Evolutionary conservation across 2,888 invertebrate species (phyloP), one percentile per base, ranked within the genome.

Genomic region (Malthinus seriepunctatus): DNA sequence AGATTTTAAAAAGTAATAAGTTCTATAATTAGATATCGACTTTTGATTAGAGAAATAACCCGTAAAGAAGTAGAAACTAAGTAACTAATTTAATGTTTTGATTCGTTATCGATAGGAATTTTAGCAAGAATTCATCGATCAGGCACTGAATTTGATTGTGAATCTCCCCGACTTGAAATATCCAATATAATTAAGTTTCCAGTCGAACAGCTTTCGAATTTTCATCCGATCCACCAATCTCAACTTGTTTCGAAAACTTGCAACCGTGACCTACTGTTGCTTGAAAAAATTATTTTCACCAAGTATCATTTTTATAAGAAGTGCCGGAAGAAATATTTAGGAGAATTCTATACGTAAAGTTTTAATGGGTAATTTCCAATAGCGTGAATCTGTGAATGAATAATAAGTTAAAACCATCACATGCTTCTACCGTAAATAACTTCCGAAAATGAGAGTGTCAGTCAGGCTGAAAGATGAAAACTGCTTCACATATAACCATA

Each of bases 171-270:
- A 66, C 66, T 71, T 69, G 71, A 74, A 76, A 73, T 74, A 75
- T 75, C 74, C 74, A 72, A 76, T 73, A 75, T 76, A 76, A 76
- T 76, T 76, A 76, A 76, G 74, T 76, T 76, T 76, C 73, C 75
- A 71, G 71, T 63, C 72, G 74, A 73, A 69, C 72, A 71, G 71
- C 69, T 73, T 73, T 71, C 70, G 71, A 68, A 70, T 73, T 74
- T 73, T 73, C 69, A 71, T 69, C 66, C 65, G 49, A 54, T 58
- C 56, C 47, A 59, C 54, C 37, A 49, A 56, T 15, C 62, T 56
- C 57, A 38, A 49, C 52, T 61, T 56, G 48, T 56, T 55, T 51
- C 39, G 51, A n/a, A 35, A 56, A 38, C 37, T 51, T 55, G 55
- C 51, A 47, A 50, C 54, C 48, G 46, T 51, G 55, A 46, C 55